Percentiles rank a stretch among this genome's conserved stretches.
phyloP scores from a whole-genome alignment of 1,140 invertebrate species.

The Hestina assimilis region DNA sequence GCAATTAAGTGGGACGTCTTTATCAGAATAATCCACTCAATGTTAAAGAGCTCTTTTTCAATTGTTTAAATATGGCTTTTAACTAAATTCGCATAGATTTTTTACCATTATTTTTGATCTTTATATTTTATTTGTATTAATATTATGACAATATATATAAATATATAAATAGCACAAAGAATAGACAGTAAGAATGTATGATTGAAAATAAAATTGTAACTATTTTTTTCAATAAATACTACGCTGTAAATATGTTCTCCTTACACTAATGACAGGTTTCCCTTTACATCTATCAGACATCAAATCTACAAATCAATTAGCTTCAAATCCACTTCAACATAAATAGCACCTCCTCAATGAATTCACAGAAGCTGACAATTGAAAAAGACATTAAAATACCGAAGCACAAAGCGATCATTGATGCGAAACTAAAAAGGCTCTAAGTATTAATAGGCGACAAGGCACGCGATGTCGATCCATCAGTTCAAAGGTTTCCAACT shows the following conservation, averaged over 20 bases:
- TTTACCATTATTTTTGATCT: no score
- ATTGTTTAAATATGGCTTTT: neutral
- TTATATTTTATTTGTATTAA: no score
- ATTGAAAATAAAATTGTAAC: no score
- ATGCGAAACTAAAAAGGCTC: slow-evolving; percentile 43
- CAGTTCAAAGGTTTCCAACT: slow-evolving; percentile 66
- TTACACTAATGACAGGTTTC: no score
- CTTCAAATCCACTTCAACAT: neutral
- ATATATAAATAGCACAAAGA: no score
- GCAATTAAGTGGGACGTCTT: slow-evolving; percentile 25
- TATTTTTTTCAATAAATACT: no score
- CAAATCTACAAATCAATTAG: neutral
- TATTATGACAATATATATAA: no score
- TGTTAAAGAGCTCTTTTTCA: neutral
- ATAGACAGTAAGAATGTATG: no score
- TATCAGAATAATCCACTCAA: slow-evolving; percentile 12
- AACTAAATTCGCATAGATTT: neutral
- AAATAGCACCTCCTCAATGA: neutral
- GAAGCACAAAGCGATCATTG: slow-evolving; percentile 30
- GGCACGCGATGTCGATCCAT: slow-evolving; percentile 55
- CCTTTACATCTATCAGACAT: neutral
- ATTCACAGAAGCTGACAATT: slow-evolving; percentile 14
- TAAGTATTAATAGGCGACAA: slow-evolving; percentile 53
- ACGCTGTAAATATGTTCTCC: no score
- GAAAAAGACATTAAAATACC: slow-evolving; percentile 26